Evolutionary conservation across 2,113 vertebrate species (phyloP).

Genomic region (Odontophorus gujanensis): DNA sequence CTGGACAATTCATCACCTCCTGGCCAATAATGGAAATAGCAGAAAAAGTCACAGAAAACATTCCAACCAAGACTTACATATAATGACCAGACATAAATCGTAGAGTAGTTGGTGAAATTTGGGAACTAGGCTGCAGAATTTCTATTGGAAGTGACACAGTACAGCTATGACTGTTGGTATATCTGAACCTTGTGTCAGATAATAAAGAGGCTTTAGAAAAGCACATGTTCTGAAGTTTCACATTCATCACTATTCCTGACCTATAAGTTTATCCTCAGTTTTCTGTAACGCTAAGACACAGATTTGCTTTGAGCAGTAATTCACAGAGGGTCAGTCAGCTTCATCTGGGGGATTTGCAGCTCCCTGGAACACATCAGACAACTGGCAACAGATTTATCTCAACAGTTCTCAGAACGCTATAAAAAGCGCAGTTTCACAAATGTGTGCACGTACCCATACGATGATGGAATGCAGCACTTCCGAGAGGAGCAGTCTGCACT

Average conservation of each 20-base stretch:
- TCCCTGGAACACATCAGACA: not conserved
- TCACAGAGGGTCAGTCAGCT: not conserved
- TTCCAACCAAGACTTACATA: not conserved
- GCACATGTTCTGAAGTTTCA: not conserved
- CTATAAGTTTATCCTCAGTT: slow-evolving; percentile 38
- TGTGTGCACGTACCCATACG: not conserved
- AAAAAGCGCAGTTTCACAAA: not conserved
- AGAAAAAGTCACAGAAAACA: not conserved
- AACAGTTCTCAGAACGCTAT: not conserved
- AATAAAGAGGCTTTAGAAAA: slow-evolving; percentile 35
- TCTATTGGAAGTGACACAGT: not conserved
- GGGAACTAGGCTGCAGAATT: not conserved
- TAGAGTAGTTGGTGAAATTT: not conserved
- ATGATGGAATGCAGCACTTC: not conserved
- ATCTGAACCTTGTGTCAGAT: not conserved
- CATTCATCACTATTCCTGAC: not conserved
- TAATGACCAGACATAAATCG: not conserved
- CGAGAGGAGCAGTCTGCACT: not conserved
- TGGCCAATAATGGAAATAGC: not conserved
- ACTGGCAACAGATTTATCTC: not conserved
- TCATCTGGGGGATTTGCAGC: not conserved
- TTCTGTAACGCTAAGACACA: slow-evolving; percentile 21
- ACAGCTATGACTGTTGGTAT: not conserved
- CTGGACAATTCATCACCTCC: no score
- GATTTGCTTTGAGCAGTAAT: not conserved